These are phyloP conservation scores for Hiodon tergisus DNA, from an alignment of 2,113 vertebrate genomes.

Conservation along the genomic window DNA sequence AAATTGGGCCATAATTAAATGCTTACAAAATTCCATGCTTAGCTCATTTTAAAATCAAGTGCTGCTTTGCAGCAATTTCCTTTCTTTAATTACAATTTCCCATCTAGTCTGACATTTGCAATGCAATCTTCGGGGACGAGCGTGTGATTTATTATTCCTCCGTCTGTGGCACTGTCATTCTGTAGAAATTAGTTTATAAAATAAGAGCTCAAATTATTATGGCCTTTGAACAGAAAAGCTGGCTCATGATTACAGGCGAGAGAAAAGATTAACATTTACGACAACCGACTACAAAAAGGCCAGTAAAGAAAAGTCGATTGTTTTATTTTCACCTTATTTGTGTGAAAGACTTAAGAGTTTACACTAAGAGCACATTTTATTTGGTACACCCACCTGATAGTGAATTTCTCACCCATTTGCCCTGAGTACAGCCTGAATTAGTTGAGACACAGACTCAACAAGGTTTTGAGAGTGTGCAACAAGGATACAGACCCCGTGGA, in stretches of 20 bases:
- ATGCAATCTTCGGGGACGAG: slow-evolving; percentile 89
- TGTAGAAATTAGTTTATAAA: slow-evolving; percentile 92
- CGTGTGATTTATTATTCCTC: slow-evolving; percentile 94
- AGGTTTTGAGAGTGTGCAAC: no score
- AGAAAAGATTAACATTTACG: slow-evolving; percentile 86
- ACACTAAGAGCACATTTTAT: no score
- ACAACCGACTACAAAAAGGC: slow-evolving; percentile 76
- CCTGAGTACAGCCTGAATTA: no score
- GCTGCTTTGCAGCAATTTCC: slow-evolving; percentile 93
- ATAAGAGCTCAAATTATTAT: slow-evolving; percentile 90
- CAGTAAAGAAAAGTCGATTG: slow-evolving; percentile 46
- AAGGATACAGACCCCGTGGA: no score
- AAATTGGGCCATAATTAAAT: slow-evolving; percentile 90
- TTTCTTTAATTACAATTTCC: slow-evolving; percentile 98
- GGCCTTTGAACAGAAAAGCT: slow-evolving; percentile 89
- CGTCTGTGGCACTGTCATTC: slow-evolving; percentile 83
- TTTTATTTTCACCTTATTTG: slow-evolving; percentile 40
- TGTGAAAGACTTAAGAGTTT: no score
- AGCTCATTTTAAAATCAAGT: slow-evolving; percentile 90
- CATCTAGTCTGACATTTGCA: slow-evolving; percentile 92
- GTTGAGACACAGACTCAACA: no score
- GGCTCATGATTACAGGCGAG: slow-evolving; percentile 82
- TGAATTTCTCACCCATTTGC: no score
- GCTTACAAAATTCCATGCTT: slow-evolving; percentile 86
- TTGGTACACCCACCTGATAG: no score